Conservation (phyloP, 64 coral and sea anemone genomes). For the Platygyra sinensis region DNA sequence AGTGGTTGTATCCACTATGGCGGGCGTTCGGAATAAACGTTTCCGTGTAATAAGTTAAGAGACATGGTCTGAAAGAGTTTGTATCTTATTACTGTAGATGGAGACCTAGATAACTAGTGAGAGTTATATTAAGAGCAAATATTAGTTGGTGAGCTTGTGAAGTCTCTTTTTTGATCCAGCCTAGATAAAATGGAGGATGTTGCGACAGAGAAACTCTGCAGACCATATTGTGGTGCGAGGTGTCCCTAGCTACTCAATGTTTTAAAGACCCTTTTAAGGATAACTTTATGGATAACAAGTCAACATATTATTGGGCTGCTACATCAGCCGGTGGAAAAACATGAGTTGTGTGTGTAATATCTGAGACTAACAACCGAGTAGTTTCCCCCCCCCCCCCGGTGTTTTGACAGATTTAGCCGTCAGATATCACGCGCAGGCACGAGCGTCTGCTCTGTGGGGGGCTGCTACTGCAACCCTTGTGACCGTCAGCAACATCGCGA, state of each 20-base stretch:
- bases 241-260: no score
- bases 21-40: neutral
- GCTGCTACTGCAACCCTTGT: no score
- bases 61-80: neutral
- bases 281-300: neutral
- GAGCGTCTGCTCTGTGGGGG: no score
- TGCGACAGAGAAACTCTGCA: neutral
- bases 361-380: neutral
- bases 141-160: no score
- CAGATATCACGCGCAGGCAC: no score
- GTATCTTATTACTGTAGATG: neutral
- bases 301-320: neutral
- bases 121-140: neutral
- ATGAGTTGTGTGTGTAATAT: no score
- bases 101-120: no score
- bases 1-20: neutral
- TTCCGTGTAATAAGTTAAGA: neutral
- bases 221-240: no score
- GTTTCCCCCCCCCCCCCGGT: no score
- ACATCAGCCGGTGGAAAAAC: neutral
- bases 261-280: no score
- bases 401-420: neutral
- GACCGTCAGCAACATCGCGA: no score
- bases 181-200: neutral
- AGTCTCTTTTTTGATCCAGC: neutral